Conservation (phyloP, 2,888 invertebrate species). For the Branchellion lobata region DNA sequence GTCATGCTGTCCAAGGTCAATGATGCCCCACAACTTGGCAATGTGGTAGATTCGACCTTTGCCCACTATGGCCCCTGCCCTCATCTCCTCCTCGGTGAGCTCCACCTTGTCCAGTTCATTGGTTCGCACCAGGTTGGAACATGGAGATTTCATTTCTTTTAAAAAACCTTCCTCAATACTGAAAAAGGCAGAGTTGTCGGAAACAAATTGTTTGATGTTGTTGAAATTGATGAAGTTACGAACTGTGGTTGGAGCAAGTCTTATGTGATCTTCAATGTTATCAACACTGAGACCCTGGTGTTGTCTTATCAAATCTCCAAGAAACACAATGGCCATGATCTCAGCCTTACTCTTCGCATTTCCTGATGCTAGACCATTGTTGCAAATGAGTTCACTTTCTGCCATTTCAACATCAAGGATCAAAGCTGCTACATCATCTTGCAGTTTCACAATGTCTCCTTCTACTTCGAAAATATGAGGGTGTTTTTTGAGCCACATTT, state of each 20-base stretch:
- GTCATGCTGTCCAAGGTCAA: slow-evolving; percentile 45
- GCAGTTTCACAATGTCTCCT: slow-evolving; percentile 39
- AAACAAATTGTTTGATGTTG: slow-evolving; percentile 39
- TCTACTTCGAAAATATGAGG: slow-evolving; percentile 45
- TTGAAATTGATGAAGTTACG: slow-evolving; percentile 33
- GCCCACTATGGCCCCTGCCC: slow-evolving; percentile 33
- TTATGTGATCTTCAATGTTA: slow-evolving; percentile 34
- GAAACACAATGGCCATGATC: slow-evolving; percentile 40
- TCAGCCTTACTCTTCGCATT: slow-evolving; percentile 36
- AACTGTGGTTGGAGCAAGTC: slow-evolving; percentile 31
- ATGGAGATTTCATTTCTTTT: slow-evolving; percentile 10
- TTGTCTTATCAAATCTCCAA: slow-evolving; percentile 39
- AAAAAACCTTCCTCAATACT: slow-evolving; percentile 36
- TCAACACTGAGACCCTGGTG: slow-evolving; percentile 30
- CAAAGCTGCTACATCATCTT: slow-evolving; percentile 44
- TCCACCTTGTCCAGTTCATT: slow-evolving; percentile 39
- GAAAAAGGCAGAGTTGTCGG: slow-evolving; percentile 34
- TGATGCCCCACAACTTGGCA: slow-evolving; percentile 45
- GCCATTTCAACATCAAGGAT: slow-evolving; percentile 34
- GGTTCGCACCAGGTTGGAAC: slow-evolving; percentile 12
- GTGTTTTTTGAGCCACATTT: slow-evolving; percentile 41
- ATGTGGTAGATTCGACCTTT: slow-evolving; percentile 44
- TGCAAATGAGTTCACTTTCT: slow-evolving; percentile 34
- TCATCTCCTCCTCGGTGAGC: slow-evolving; percentile 35
- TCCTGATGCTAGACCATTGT: background rate